These are phyloP conservation scores for Petrolisthes manimaculis DNA, from an alignment of 2,888 invertebrate species.

Conservation along the genomic window DNA sequence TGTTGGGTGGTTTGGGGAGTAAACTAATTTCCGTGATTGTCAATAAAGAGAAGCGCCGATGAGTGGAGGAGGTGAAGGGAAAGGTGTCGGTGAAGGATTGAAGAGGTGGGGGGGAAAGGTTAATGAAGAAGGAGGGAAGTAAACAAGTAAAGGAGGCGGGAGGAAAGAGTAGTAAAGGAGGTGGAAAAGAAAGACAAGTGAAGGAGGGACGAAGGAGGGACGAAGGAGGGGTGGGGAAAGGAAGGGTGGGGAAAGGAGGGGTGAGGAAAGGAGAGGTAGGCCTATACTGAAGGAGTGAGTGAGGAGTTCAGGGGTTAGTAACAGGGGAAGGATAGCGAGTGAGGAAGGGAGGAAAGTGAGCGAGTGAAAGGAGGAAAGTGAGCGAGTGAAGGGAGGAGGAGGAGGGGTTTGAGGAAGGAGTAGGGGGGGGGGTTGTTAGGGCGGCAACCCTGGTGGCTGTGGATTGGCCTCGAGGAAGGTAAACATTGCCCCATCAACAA, in stretches of 20 bases:
- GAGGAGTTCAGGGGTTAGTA: no score
- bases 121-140: background rate
- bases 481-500: background rate
- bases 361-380: conserved; percentile 36
- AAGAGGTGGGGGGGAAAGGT: background rate
- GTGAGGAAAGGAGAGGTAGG: no score
- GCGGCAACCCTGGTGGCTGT: background rate
- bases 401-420: background rate
- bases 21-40: no score
- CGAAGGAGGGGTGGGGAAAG: background rate
- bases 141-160: background rate
- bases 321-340: no score
- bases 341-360: conserved; percentile 2
- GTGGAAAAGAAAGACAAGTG: background rate
- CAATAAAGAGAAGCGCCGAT: background rate
- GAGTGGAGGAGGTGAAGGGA: background rate
- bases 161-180: background rate
- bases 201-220: background rate
- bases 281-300: no score
- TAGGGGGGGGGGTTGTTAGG: background rate
- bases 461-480: background rate
- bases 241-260: no score
- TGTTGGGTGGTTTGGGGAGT: background rate
- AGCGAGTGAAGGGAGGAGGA: background rate
- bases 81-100: background rate